Percentiles rank a stretch among this genome's conserved stretches.
Conservation (phyloP, 1,140 invertebrate species). For the Ylistrum balloti region DNA sequence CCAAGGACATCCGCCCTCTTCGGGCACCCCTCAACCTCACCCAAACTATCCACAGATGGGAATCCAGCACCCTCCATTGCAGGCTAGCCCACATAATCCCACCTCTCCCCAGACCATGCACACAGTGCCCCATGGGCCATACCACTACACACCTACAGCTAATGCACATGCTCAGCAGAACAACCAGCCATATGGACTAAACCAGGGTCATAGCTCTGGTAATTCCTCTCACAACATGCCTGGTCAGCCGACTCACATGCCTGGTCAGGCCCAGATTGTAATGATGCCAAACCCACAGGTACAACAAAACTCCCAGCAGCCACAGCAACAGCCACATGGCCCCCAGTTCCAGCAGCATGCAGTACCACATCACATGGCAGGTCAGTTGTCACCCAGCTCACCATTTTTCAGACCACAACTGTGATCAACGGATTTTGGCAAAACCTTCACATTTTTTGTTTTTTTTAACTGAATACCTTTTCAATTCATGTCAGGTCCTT, state of each 20-base stretch:
- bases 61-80: slow-evolving; percentile 58
- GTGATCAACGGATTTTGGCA: no score
- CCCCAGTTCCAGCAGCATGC: slow-evolving; percentile 47
- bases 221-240: slow-evolving; percentile 46
- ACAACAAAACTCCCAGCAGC: slow-evolving; percentile 43
- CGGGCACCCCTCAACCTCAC: slow-evolving; percentile 65
- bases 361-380: slow-evolving; percentile 46
- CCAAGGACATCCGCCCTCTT: slow-evolving; percentile 61
- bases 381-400: neutral
- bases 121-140: slow-evolving; percentile 5
- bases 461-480: no score
- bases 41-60: slow-evolving; percentile 51
- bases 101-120: slow-evolving; percentile 57
- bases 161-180: slow-evolving; percentile 40
- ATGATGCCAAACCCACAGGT: slow-evolving; percentile 53
- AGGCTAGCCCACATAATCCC: slow-evolving; percentile 54
- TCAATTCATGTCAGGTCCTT: no score
- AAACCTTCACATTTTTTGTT: no score
- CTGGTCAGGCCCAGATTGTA: slow-evolving; percentile 52
- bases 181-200: slow-evolving; percentile 1
- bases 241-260: slow-evolving; percentile 41
- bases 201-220: slow-evolving; percentile 43
- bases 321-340: slow-evolving; percentile 43
- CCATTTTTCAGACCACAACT: no score
- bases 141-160: neutral